Conservation (phyloP, 64 coral and sea anemone genomes). For the Pocillopora verrucosa region DNA sequence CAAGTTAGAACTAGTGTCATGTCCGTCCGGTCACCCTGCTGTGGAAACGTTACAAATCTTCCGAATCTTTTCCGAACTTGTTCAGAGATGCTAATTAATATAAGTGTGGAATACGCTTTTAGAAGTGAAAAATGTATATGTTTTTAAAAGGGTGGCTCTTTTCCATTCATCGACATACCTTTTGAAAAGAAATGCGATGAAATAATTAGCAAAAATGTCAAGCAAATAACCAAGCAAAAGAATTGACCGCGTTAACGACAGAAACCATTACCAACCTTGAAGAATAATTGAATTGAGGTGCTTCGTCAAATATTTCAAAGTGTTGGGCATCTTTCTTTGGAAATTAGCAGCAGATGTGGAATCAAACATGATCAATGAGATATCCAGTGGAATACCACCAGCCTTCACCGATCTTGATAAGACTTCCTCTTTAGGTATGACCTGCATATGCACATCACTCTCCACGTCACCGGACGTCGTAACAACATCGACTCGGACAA, state of each 20-base stretch:
- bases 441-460: slow-evolving; percentile 25
- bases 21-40: no score
- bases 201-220: not conserved
- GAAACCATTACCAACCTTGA: not conserved
- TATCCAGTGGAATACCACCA: slow-evolving; percentile 43
- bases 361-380: slow-evolving; percentile 42
- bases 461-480: not conserved
- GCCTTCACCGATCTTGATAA: not conserved
- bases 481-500: not conserved
- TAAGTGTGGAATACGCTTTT: no score
- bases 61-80: no score
- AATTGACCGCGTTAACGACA: no score
- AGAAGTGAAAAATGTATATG: no score
- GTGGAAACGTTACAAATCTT: no score
- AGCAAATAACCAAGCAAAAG: not conserved
- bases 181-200: no score
- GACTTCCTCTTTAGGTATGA: slow-evolving; percentile 30
- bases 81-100: no score
- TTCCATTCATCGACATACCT: no score
- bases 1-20: no score
- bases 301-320: not conserved
- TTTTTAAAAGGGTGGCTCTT: no score
- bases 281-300: no score
- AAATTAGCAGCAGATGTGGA: slow-evolving; percentile 44
- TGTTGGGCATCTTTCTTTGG: slow-evolving; percentile 36